Conservation (phyloP, 1,140 invertebrate genomes). For the Cotesia glomerata region DNA sequence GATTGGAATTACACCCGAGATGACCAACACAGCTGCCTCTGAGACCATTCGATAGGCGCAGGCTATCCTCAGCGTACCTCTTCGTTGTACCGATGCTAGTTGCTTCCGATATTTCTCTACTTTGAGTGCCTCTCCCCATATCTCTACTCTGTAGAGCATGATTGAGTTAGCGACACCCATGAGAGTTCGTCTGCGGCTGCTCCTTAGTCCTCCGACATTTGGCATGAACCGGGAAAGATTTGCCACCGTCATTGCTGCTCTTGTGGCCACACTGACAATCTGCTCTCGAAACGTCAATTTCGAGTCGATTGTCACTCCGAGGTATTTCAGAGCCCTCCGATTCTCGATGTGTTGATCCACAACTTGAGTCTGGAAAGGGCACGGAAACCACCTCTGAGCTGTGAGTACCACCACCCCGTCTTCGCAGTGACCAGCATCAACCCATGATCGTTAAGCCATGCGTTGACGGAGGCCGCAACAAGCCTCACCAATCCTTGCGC, state of each 20-base stretch:
- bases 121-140: slow-evolving; percentile 34
- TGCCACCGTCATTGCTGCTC: slow-evolving; percentile 21
- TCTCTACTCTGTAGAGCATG: slow-evolving; percentile 4
- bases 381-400: background rate
- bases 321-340: slow-evolving; percentile 31
- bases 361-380: background rate
- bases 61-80: background rate
- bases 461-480: too few relatives aligned
- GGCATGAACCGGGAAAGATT: slow-evolving; percentile 37
- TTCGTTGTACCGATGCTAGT: slow-evolving; percentile 33
- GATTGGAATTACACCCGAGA: slow-evolving; percentile 33
- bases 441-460: too few relatives aligned
- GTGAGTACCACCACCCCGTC: slow-evolving; percentile 27
- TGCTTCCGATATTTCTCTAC: slow-evolving; percentile 26
- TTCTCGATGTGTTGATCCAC: background rate
- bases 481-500: slow-evolving; percentile 29
- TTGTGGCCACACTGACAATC: slow-evolving; percentile 21
- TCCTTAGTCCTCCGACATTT: slow-evolving; percentile 38
- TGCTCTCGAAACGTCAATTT: slow-evolving; percentile 32
- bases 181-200: slow-evolving; percentile 31
- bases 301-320: slow-evolving; percentile 33
- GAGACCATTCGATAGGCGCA: slow-evolving; percentile 16
- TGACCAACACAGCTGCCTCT: background rate
- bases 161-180: slow-evolving; percentile 33
- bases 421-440: slow-evolving; percentile 3